These are phyloP conservation scores for Tipula vernalis DNA, from an alignment of 2,888 invertebrate species.

Conservation along the genomic window DNA sequence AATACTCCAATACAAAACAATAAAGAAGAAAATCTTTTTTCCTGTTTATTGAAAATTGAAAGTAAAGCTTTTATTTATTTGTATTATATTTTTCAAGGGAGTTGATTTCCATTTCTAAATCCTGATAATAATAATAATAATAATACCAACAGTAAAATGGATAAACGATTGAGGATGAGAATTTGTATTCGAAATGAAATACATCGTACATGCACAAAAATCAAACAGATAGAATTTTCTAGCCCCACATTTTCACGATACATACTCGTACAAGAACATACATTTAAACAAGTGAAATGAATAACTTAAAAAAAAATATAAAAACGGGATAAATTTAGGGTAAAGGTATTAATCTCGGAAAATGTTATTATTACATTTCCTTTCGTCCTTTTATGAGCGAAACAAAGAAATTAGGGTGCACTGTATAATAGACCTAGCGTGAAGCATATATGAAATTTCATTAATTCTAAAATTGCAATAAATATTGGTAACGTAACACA, in stretches of 20 bases:
- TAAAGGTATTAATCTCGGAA: conserved; percentile 4
- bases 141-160: not conserved
- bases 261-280: not conserved
- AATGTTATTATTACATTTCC: not conserved
- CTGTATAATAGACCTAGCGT: not conserved
- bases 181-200: not conserved
- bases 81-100: not conserved
- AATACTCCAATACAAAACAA: not conserved
- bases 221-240: not conserved
- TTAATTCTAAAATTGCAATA: not conserved
- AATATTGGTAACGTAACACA: not conserved
- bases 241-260: not conserved
- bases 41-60: not conserved
- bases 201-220: not conserved
- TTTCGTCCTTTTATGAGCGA: not conserved
- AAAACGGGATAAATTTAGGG: not conserved
- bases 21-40: not conserved
- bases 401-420: not conserved
- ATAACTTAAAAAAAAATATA: not conserved
- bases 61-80: not conserved
- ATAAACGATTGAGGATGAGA: not conserved
- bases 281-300: not conserved
- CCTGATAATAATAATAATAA: not conserved
- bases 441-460: not conserved
- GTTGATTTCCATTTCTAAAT: not conserved